A percentile compares a stretch with the other conserved stretches of the same genome.
phyloP scores from a whole-genome alignment of 2,888 invertebrate genomes.

The Laothoe populi region DNA sequence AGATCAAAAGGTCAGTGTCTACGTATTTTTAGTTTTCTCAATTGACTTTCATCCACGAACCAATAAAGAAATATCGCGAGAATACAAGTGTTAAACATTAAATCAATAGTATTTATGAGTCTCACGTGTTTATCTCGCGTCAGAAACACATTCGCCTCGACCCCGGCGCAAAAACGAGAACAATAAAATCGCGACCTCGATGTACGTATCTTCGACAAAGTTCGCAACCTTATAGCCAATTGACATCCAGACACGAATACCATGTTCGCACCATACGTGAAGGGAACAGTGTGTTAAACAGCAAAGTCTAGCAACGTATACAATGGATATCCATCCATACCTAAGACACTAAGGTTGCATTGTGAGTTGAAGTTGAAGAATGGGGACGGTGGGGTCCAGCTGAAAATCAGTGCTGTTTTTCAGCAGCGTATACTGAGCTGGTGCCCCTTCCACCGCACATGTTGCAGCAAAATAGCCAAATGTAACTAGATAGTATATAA shows the following conservation, averaged over 20 bases:
- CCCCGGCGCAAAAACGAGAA: slow-evolving; percentile 55
- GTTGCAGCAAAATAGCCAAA: no score
- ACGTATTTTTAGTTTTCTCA: slow-evolving; percentile 23
- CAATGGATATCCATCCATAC: no score
- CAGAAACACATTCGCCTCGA: slow-evolving; percentile 56
- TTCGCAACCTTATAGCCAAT: slow-evolving; percentile 77
- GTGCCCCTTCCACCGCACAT: no score
- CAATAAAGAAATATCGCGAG: slow-evolving; percentile 27
- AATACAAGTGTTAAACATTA: slow-evolving; percentile 31
- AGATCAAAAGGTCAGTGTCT: slow-evolving; percentile 9
- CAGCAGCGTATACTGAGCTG: no score
- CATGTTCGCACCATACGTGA: slow-evolving; percentile 6
- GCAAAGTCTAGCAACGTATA: neutral
- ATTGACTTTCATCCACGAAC: slow-evolving; percentile 24
- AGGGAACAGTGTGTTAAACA: slow-evolving; percentile 25
- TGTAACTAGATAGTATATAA: no score
- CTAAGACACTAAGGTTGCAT: no score
- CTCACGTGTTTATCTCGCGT: slow-evolving; percentile 55
- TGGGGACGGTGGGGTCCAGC: no score
- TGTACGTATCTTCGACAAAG: slow-evolving; percentile 53
- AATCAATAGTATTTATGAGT: slow-evolving; percentile 39
- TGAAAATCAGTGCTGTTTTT: no score
- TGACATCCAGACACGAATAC: slow-evolving; percentile 79
- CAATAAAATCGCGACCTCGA: slow-evolving; percentile 55
- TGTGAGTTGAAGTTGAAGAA: no score